These are phyloP conservation scores for Cisticola juncidis DNA, from an alignment of 2,113 vertebrate species.

Conservation along the genomic window DNA sequence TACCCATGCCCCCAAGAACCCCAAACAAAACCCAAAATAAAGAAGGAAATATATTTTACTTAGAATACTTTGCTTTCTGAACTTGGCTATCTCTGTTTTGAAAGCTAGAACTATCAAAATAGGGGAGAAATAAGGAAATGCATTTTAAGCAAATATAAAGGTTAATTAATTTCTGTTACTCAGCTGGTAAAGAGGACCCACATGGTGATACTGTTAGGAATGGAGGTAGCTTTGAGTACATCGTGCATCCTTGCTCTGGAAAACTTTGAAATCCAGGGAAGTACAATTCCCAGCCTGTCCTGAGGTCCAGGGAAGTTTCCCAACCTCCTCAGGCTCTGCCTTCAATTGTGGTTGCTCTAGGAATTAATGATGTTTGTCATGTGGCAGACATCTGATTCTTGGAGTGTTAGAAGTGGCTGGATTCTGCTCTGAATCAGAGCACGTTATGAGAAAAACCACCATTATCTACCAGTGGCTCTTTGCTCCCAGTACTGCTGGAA, in stretches of 20 bases:
- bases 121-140: not conserved
- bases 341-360: not conserved
- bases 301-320: not conserved
- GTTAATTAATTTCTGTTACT: not conserved
- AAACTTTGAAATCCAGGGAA: not conserved
- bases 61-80: not conserved
- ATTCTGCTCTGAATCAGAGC: not conserved
- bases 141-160: not conserved
- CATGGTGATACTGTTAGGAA: not conserved
- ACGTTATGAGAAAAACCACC: fast-evolving
- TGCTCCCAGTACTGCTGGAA: not conserved
- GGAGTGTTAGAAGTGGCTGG: not conserved
- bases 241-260: not conserved
- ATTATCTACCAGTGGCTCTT: not conserved
- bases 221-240: not conserved
- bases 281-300: not conserved
- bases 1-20: not conserved
- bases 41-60: not conserved
- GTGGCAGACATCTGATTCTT: not conserved
- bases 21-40: not conserved
- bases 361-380: fast-evolving
- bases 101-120: not conserved
- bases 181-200: not conserved
- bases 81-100: not conserved
- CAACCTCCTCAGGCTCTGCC: not conserved